Base-by-base conservation (phyloP, 2,888 invertebrate genomes). In the Rhagonycha fulva region DNA sequence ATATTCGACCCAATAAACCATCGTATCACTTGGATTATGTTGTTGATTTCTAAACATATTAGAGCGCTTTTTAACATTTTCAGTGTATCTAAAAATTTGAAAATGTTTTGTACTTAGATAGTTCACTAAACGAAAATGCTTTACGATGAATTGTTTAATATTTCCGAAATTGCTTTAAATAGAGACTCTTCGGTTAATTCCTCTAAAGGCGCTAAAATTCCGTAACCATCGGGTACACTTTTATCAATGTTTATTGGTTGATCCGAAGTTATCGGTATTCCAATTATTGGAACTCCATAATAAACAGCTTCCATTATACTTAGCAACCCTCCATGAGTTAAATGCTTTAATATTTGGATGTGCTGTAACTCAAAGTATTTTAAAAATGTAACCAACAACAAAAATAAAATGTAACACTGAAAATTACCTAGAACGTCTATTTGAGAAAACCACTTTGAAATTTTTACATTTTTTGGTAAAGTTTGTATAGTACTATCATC, bases 251-350 rank as follows among this genome's bases (percentile, higher is more conserved):
- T 89, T 4, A 87, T 85, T 69, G 87, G 84, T 80, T 91, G 91
- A 78, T 91, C 91, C 19, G 88, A 88, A 61, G 88, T 87, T 24
- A 91, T 85, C 30, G 91, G 91, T 77, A 91, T 87, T 62, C 89
- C 89, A 72, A 91, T 83, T 70, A 91, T 86, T 3, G 90, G 89
- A 60, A 89, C 89, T 23, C 86, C 87, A 62, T 87, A 87, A 76
- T 88, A 86, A 24, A 90, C 87, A 0, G 91, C 87, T 83, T 92
- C 92, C 78, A 89, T 89, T 11, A 89, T 86, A 76, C 91, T 90
- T 81, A 91, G 87, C 63, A 90, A 86, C 0, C 92, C 92, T 30
- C 91, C 91, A 81, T 91, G 90, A 9, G 90, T 91, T 76, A 79
- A 92, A 91, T 0, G 90, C 82, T 79, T 88, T 89, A 0, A 91